phyloP scores from a whole-genome alignment of 2,113 vertebrate species.

The Poeciliopsis turrubarensis region DNA sequence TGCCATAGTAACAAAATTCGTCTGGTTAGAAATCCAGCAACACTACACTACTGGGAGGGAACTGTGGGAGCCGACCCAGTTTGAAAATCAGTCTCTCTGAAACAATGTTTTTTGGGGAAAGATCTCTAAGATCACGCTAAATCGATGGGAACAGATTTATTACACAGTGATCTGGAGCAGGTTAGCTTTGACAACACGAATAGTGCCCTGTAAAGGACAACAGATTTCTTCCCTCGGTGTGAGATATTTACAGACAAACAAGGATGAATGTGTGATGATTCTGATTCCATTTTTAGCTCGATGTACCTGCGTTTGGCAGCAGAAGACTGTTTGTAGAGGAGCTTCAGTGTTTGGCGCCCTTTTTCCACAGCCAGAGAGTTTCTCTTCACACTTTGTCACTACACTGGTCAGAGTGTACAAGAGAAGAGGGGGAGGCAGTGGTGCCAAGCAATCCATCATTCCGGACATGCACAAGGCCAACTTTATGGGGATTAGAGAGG shows the following conservation, averaged over 20 bases:
- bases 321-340: slow-evolving; percentile 64
- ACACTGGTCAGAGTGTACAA: slow-evolving; percentile 64
- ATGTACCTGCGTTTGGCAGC: slow-evolving; percentile 70
- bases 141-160: slow-evolving; percentile 53
- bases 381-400: slow-evolving; percentile 60
- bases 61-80: slow-evolving; percentile 39
- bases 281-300: slow-evolving; percentile 68
- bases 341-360: slow-evolving; percentile 48
- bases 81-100: slow-evolving; percentile 37
- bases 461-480: slow-evolving; percentile 64
- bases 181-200: slow-evolving; percentile 57
- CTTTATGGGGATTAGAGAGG: slow-evolving; percentile 74
- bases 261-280: slow-evolving; percentile 54
- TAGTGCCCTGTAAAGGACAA: slow-evolving; percentile 53
- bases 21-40: slow-evolving; percentile 62
- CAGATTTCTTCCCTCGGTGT: slow-evolving; percentile 63
- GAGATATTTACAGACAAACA: slow-evolving; percentile 70
- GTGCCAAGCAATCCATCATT: slow-evolving; percentile 72
- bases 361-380: slow-evolving; percentile 46
- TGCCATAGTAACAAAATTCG: slow-evolving; percentile 72
- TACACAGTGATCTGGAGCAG: slow-evolving; percentile 39
- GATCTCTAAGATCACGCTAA: slow-evolving; percentile 53
- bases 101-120: slow-evolving; percentile 64
- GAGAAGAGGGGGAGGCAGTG: slow-evolving; percentile 41
- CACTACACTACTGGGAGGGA: slow-evolving; percentile 57